phyloP scores from a whole-genome alignment of 2,797 vertebrate genomes.

The Tragopan temminckii region DNA sequence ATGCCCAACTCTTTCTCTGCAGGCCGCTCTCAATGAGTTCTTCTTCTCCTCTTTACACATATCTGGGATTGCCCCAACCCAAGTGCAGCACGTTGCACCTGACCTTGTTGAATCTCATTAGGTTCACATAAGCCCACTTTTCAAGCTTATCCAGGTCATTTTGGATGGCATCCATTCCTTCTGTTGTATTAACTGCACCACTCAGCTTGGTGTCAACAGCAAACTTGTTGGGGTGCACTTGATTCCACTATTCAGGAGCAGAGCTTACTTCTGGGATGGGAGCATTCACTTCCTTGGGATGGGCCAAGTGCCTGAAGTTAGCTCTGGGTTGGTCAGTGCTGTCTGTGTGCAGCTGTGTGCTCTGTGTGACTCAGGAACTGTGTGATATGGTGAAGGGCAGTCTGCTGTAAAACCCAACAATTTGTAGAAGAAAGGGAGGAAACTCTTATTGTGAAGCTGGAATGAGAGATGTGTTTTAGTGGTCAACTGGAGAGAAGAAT shows the following conservation, averaged over 20 bases:
- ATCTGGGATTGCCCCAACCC: no score
- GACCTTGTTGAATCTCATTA: no score
- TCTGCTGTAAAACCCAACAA: not conserved
- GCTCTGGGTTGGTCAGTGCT: not conserved
- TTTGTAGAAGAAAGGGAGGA: not conserved
- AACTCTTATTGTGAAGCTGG: not conserved
- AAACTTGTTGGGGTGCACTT: no score
- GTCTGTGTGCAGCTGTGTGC: not conserved
- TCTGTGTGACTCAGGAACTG: not conserved
- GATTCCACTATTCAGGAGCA: no score
- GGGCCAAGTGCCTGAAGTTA: not conserved
- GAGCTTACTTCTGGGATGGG: not conserved
- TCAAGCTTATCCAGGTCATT: no score
- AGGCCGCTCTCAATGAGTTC: no score
- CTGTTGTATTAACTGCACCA: no score
- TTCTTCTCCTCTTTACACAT: no score
- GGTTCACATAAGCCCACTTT: no score
- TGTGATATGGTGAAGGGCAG: not conserved
- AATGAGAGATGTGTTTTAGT: not conserved
- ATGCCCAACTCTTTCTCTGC: not conserved
- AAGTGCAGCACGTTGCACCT: no score
- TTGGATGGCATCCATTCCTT: no score
- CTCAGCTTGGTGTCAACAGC: no score
- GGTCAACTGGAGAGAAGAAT: not conserved
- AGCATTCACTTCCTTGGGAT: conserved; percentile 1